Base-by-base conservation (phyloP, 1,140 invertebrate species). In the Pseudomyrmex pallidus region DNA sequence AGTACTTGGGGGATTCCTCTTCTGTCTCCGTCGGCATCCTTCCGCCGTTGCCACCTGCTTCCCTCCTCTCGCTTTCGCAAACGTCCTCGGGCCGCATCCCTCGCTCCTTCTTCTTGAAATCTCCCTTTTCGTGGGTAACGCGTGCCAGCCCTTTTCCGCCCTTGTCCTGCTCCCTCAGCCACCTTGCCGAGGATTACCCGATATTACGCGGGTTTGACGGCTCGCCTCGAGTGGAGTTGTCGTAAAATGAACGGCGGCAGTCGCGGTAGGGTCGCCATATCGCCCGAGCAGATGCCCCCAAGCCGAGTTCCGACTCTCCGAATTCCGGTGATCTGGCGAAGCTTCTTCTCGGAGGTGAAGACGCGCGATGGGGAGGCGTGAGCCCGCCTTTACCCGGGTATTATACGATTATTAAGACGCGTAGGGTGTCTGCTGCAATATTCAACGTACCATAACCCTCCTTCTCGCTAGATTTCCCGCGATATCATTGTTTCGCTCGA, bases 181-280 rank as follows among this genome's bases (percentile, higher is more conserved):
- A 78, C 83, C 63, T 82, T 48, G 70, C 76, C 17, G 61, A 78
- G 88, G 86, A 91, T 91, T 90, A 91, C 86, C 90, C 90, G 83
- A 90, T 90, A 91, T 91, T 90, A 90, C 88, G 88, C 80, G 77
- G 80, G 82, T 87, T 89, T 87, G 87, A 89, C 88, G 88, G 67
- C 48, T 59, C 80, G 66, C 82, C 74, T 86, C 82, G 78, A 90
- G 90, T 83, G 78, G 83, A 87, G 78, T 10, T 68, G 68, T 91
- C 87, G 86, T 91, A 89, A 91, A 91, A 90, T 87, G 83, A 90
- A 86, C 86, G 78, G 50, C 54, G 57, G 25, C 56, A 52, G 74
- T 62, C 74, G 64, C 57, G 72, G 52, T 62, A 66, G 85, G 56
- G n/a, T 44, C 15, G 22, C 59, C 46, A 56, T 70, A 76, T 80